These are phyloP conservation scores for Aphodius sticticus DNA, from an alignment of 2,888 invertebrate genomes.

Conservation along the genomic window DNA sequence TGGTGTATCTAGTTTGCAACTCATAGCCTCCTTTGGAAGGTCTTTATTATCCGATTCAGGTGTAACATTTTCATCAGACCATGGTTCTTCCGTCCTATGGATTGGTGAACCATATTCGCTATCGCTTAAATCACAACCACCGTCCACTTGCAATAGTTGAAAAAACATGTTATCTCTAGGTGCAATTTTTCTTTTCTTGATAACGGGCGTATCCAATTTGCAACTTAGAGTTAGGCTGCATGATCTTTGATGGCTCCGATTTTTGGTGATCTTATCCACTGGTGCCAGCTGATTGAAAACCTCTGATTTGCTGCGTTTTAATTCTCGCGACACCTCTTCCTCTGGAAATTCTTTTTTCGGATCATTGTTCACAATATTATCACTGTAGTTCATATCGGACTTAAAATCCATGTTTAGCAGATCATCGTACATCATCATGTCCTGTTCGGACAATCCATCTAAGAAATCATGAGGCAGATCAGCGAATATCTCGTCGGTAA, in stretches of 20 bases:
- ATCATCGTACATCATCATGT: conserved; percentile 78
- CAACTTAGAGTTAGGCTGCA: conserved; percentile 76
- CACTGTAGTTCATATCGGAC: conserved; percentile 49
- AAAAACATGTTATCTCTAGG: conserved; percentile 59
- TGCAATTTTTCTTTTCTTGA: conserved; percentile 72
- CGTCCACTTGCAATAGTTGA: conserved; percentile 66
- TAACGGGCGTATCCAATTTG: conserved; percentile 72
- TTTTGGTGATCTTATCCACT: conserved; percentile 59
- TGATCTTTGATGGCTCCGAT: conserved; percentile 70
- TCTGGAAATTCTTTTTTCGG: conserved; percentile 49
- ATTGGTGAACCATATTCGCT: conserved; percentile 60
- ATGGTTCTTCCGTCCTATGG: no score
- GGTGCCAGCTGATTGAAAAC: conserved; percentile 62
- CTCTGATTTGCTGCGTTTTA: conserved; percentile 73
- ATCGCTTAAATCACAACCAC: conserved; percentile 63
- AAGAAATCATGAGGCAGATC: conserved; percentile 83
- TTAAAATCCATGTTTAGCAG: conserved; percentile 68
- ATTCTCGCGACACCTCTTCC: conserved; percentile 63
- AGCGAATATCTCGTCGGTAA: conserved; percentile 86
- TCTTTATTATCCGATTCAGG: no score
- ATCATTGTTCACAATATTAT: conserved; percentile 46
- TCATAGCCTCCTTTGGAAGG: no score
- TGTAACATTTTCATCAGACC: conserved; percentile 32
- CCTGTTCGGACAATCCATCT: conserved; percentile 87
- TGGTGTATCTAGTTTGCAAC: conserved; percentile 72